Evolutionary conservation across 1,140 invertebrate species (phyloP), one percentile per base, ranked within the genome.

Genomic region (Drosophila seguyi): DNA sequence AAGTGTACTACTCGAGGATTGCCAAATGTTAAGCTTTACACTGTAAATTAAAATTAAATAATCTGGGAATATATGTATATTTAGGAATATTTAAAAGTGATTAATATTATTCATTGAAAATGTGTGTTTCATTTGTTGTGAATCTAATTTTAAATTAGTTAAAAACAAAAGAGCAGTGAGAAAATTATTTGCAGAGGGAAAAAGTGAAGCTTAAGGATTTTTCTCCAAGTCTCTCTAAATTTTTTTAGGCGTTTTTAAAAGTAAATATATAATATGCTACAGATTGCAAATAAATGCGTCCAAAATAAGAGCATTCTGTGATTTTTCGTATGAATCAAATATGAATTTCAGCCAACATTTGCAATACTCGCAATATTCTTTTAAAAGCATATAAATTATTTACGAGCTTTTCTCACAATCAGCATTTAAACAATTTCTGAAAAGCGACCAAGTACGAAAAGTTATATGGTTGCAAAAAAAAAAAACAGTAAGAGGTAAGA

Each of bases 381-480:
- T 56, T 10, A 61, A 22, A 14, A 6, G 3, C 10, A 3, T 13
- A n/a, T 31, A 39, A 6, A n/a, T 14, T n/a, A 22, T 59, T 59
- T 58, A 31, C 29, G 4, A 20, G 4, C 18, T 31, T 18, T n/a
- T n/a, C 27, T 25, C 18, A 29, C 55, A 41, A 59, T 59, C 16
- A 34, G 13, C 18, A 42, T 6, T 60, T 25, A 18, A 42, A 42
- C 20, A 34, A 65, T 65, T 60, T 39, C 38, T 25, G 6, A 65
- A 42, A 60, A 2, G 8, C 11, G 2, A 6, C 10, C 18, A 14
- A 31, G 27, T 42, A 27, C 25, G 14, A 58, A 63, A 31, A 18
- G 11, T 22, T 31, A 10, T 25, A 58, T 14, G 4, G 18, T 10
- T 29, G 31, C 4, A 11, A 41, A 14, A 31, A 31, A 47, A 58